Evolutionary conservation across 2,888 invertebrate species (phyloP), one percentile per base, ranked within the genome.

Genomic region (Ophion obscuratus): DNA sequence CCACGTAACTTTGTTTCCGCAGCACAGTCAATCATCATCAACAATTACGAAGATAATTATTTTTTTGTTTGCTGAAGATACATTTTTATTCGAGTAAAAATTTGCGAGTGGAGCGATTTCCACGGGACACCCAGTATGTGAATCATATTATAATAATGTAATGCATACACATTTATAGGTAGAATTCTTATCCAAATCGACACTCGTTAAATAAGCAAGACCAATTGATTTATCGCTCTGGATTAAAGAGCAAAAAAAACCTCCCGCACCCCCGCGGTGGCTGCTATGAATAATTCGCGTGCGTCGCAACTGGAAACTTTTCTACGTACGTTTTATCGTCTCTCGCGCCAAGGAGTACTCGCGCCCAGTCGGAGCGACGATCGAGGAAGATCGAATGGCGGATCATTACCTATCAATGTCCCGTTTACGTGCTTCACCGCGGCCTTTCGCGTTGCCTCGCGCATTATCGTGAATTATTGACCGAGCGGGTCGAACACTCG

Each of bases 401-500:
- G 59, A 44, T n/a, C 53, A 53, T 75, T 40, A 53, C 61, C 17
- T 27, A 62, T 75, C 61, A 36, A 61, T 66, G 27, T 31, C 36
- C 11, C 70, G 47, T 31, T 68, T 70, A 62, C 27, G 61, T 70
- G 47, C 36, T 44, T 44, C 61, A 36, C 27, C 68, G 20, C 59
- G 78, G 20, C n/a, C 61, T 53, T 53, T 53, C 14, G 53, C 53
- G 14, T 14, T 53, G 53, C 53, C 53, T 53, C 53, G 53, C 44
- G 20, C 59, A 61, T 78, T 62, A 66, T 64, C 27, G 24, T 24
- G 67, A 24, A n/a, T 70, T 70, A 78, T 78, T 78, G 70, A 70
- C 61, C 17, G 31, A 11, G 47, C 27, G 70, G 61, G 61, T 78
- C 78, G 78, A 78, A 70, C 68, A 70, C 59, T 44, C 61, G 44